Percentiles rank a stretch among this genome's conserved stretches.
phyloP scores from a whole-genome alignment of 2,888 invertebrate species.

The Tipula helvola region DNA sequence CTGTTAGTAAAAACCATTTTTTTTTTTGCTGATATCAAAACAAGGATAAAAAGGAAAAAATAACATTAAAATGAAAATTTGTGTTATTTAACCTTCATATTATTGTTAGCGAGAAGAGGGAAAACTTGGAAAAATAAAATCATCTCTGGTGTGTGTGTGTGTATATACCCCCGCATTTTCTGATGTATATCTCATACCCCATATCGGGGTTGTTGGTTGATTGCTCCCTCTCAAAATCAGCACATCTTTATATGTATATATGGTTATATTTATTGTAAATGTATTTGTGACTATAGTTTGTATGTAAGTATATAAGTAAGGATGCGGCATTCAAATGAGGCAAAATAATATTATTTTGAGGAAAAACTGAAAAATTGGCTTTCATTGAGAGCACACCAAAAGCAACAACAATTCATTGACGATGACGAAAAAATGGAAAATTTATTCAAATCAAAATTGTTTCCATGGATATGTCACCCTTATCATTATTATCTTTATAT shows the following conservation, averaged over 20 bases:
- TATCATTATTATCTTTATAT: not conserved
- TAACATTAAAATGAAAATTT: conserved; percentile 4
- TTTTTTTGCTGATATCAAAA: not conserved
- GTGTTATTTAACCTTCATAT: not conserved
- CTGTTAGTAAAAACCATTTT: not conserved
- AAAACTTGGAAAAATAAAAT: not conserved
- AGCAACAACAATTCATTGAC: not conserved
- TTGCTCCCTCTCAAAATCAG: not conserved
- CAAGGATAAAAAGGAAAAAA: not conserved
- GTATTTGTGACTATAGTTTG: not conserved
- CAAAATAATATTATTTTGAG: conserved; percentile 9
- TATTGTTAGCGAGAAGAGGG: not conserved
- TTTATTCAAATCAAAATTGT: conserved; percentile 9
- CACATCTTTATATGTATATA: not conserved
- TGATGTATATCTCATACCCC: not conserved
- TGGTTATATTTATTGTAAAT: not conserved
- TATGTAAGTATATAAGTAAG: not conserved
- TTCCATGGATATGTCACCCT: conserved; percentile 9
- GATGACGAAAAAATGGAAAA: not conserved
- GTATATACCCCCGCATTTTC: not conserved
- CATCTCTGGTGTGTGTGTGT: not conserved
- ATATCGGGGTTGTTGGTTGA: not conserved
- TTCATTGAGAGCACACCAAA: not conserved
- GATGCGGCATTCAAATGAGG: conserved; percentile 5
- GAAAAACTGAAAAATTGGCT: conserved; percentile 9